Evolutionary conservation across 1,140 invertebrate species (phyloP).

Genomic region (Pseudomyrmex gracilis): DNA sequence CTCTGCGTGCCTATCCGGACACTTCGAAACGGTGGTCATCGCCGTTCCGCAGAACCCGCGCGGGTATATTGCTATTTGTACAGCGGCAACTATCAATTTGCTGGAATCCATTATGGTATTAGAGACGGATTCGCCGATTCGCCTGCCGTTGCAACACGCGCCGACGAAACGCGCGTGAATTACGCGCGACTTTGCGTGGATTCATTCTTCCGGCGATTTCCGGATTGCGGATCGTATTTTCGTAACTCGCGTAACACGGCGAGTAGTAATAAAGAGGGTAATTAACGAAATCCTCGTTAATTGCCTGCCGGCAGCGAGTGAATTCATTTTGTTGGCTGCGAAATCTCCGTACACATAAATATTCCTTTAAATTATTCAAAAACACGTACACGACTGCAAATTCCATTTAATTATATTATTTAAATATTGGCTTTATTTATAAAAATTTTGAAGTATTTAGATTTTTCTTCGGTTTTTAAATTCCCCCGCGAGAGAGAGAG

Average conservation of each 20-base stretch:
- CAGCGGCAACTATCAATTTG: conserved; percentile 78
- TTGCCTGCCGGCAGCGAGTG: conserved; percentile 6
- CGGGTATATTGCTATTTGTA: conserved; percentile 77
- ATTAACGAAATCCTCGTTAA: conserved; percentile 52
- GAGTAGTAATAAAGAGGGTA: conserved; percentile 22
- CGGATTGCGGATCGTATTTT: conserved; percentile 25
- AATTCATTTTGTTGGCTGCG: conserved; percentile 59
- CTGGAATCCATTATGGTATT: conserved; percentile 77
- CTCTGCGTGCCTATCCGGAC: conserved; percentile 54
- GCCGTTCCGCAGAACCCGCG: conserved; percentile 53
- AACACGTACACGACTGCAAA: no score
- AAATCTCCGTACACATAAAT: not conserved
- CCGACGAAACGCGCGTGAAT: conserved; percentile 20
- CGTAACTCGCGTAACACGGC: not conserved
- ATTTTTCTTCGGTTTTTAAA: not conserved
- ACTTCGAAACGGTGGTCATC: conserved; percentile 59
- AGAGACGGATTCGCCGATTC: conserved; percentile 70
- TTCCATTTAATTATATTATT: not conserved
- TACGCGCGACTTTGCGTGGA: conserved; percentile 37
- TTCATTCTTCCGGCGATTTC: not conserved
- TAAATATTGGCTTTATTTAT: conserved; percentile 7
- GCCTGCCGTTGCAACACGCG: conserved; percentile 5
- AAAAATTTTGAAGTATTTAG: not conserved
- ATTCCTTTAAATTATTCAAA: no score
- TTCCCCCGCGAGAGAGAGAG: no score